Conservation (phyloP, 2,113 vertebrate species). For the Eolophus roseicapilla region DNA sequence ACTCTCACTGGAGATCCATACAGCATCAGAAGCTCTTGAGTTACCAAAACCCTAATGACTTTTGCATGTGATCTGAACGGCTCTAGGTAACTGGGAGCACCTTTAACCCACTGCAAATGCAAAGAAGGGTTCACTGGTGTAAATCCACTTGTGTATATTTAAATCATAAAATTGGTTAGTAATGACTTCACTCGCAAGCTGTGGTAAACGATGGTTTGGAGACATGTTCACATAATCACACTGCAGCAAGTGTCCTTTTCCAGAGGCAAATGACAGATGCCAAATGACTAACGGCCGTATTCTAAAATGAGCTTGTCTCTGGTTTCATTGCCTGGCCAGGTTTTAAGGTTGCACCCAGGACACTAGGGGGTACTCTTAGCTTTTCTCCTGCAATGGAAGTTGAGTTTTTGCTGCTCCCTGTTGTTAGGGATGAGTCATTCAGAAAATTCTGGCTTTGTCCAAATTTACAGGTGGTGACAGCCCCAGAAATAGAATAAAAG, state of each 20-base stretch:
- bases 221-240: background rate
- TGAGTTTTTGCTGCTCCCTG: background rate
- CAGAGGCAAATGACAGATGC: background rate
- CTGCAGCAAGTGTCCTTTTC: background rate
- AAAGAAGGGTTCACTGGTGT: background rate
- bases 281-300: background rate
- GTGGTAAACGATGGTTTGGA: background rate
- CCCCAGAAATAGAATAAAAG: constrained; percentile 22
- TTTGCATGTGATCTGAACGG: background rate
- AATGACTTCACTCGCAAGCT: background rate
- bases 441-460: constrained; percentile 48
- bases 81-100: background rate
- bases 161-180: background rate
- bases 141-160: background rate
- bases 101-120: background rate
- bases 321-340: background rate
- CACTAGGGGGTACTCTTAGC: constrained; percentile 22
- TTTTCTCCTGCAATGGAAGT: background rate
- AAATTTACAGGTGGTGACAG: constrained; percentile 22
- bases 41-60: background rate
- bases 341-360: background rate
- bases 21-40: background rate
- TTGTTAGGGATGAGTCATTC: constrained; percentile 35
- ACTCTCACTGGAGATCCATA: background rate
- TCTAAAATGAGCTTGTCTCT: background rate